A percentile compares a stretch with the other conserved stretches of the same genome.
These are phyloP conservation scores for Acanthaster planci DNA, from an alignment of 35 echinoderm and acorn worm species.

Conservation along the genomic window DNA sequence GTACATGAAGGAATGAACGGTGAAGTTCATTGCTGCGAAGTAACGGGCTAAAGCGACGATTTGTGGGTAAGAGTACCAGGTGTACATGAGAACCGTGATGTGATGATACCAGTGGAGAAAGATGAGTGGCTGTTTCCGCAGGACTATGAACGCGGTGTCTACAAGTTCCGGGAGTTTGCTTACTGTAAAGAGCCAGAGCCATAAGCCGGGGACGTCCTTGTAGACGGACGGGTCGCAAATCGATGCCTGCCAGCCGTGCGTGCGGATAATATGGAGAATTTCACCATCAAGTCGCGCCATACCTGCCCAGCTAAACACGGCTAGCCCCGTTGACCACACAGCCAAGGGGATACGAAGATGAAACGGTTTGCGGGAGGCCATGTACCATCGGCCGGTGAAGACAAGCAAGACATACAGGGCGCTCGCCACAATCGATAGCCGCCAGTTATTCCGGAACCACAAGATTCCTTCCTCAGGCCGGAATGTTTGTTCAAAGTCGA, in stretches of 20 bases:
- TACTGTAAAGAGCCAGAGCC: constrained; percentile 78
- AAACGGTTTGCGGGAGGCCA: constrained; percentile 64
- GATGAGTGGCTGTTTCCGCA: constrained; percentile 80
- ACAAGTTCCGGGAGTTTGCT: constrained; percentile 85
- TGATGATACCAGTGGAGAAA: constrained; percentile 97
- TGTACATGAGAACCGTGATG: constrained; percentile 82
- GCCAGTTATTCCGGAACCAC: constrained; percentile 91
- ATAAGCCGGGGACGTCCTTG: constrained; percentile 72
- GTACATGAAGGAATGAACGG: constrained; percentile 90
- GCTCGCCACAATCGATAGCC: constrained; percentile 49
- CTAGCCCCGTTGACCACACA: constrained; percentile 65
- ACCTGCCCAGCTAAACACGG: constrained; percentile 78
- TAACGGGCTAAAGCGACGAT: constrained; percentile 69
- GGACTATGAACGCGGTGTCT: constrained; percentile 85
- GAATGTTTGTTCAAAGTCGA: constrained; percentile 79
- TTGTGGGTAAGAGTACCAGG: constrained; percentile 86
- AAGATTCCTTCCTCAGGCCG: constrained; percentile 50
- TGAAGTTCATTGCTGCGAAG: constrained; percentile 83
- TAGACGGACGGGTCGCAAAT: constrained; percentile 90
- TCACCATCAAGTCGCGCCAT: constrained; percentile 58
- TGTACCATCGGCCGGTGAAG: constrained; percentile 63
- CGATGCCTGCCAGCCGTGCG: constrained; percentile 73
- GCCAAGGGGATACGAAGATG: constrained; percentile 65
- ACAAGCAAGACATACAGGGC: constrained; percentile 70
- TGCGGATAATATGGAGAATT: constrained; percentile 58